Conservation (phyloP, 2,797 vertebrate species). For the Xiphorhynchus erythropygius region DNA sequence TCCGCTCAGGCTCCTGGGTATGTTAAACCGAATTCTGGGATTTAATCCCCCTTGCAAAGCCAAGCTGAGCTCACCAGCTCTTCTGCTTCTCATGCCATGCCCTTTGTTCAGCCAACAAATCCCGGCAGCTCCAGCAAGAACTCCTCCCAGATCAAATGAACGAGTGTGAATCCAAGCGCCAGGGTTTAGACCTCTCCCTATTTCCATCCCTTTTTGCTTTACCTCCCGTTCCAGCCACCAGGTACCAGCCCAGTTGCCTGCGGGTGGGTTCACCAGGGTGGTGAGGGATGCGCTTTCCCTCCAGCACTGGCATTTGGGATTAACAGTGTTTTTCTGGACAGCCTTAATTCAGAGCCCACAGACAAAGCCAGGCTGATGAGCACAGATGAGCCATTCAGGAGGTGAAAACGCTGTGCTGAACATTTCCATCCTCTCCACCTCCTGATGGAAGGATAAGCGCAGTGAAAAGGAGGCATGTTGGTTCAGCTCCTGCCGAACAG, state of each 20-base stretch:
- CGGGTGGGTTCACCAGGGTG: accelerated
- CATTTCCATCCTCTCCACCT: not conserved
- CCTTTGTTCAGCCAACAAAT: not conserved
- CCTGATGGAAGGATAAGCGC: not conserved
- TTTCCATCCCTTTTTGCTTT: not conserved
- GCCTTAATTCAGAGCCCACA: not conserved
- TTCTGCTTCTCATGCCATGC: not conserved
- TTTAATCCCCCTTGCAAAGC: not conserved
- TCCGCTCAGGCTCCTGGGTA: not conserved
- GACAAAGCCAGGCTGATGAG: not conserved
- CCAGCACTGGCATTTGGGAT: not conserved
- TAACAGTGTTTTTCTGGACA: not conserved
- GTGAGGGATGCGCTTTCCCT: not conserved
- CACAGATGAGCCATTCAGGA: not conserved
- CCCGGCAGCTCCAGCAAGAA: not conserved
- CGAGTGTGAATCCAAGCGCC: not conserved
- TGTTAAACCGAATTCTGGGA: not conserved
- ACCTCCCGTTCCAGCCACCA: not conserved
- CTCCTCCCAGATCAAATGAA: not conserved
- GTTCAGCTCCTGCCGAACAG: not conserved
- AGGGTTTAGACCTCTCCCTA: not conserved
- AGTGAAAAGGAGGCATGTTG: not conserved
- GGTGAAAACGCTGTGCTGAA: not conserved
- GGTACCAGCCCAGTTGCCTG: not conserved
- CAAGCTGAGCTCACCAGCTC: accelerated